Base-by-base conservation (phyloP, 1,140 invertebrate genomes). In the Habropoda laboriosa region DNA sequence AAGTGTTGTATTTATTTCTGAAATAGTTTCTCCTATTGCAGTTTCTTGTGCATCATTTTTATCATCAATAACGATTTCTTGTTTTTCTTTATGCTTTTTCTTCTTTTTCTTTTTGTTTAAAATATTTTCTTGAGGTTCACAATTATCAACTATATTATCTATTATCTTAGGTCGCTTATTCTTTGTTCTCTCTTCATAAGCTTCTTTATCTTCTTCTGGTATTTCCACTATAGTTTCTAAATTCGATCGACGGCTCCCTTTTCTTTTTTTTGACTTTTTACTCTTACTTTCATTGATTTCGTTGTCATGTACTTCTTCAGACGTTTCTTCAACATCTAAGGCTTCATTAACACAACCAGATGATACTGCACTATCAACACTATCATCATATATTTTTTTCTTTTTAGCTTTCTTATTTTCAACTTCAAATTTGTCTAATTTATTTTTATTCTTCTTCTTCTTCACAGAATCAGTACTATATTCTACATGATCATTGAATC, bases 341-440 rank as follows among this genome's bases (percentile, higher is more conserved):
- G 85, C 90, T 71, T 88, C 81, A 49, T 91, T 92, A 18, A 87
- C 57, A 80, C 89, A 87, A 24, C 80, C 80, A 10, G 40, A 58
- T 18, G 51, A 45, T 0, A 40, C 5, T 12, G 53, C 2, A 73
- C 18, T 60, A 12, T 53, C 12, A 51, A 16, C 42, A 27, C 10
- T 68, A 27, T 57, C 60, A 40, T 79, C 18, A 6, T 61, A 64
- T 47, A 86, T 88, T 24, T 79, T 82, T 47, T 88, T 88, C 35
- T 80, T 89, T 77, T 89, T 88, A 18, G 78, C 61, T 70, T 90
- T 92, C n/a, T 82, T 80, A 78, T 88, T 90, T 32, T 90, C 88
- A 21, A 93, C 87, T 75, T 93, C 92, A 71, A 91, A 92, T 84
- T 90, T 92, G 70, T 92, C 92, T 16, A 92, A 81, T 67, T 88